Percentiles rank a stretch among this genome's conserved stretches.
phyloP scores from a whole-genome alignment of 2,113 vertebrate species.

The Xerus inauris region DNA sequence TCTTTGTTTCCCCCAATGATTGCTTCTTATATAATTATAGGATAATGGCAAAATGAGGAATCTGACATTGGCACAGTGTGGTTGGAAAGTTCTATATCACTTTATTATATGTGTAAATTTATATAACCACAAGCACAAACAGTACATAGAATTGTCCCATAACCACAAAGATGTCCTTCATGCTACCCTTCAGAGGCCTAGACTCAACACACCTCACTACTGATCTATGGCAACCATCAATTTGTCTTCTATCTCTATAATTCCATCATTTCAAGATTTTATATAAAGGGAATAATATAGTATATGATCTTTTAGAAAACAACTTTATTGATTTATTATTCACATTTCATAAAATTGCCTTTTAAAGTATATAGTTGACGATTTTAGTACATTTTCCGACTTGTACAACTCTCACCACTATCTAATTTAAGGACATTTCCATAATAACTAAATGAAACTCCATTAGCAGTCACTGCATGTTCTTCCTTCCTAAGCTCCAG shows the following conservation, averaged over 20 bases:
- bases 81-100: not conserved
- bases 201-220: not conserved
- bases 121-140: not conserved
- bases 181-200: not conserved
- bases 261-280: slow-evolving; percentile 18
- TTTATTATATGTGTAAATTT: slow-evolving; percentile 17
- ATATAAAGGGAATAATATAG: not conserved
- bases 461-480: not conserved
- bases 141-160: not conserved
- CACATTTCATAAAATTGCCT: not conserved
- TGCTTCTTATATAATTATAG: not conserved
- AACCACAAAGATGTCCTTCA: not conserved
- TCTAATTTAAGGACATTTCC: not conserved
- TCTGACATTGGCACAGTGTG: not conserved
- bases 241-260: not conserved
- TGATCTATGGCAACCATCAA: not conserved
- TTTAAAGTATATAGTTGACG: not conserved
- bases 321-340: not conserved
- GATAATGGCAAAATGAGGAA: not conserved
- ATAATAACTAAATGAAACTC: not conserved
- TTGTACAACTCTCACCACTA: not conserved
- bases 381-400: not conserved
- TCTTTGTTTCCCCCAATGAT: not conserved
- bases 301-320: not conserved
- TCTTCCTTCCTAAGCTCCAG: not conserved